Evolutionary conservation across 2,113 vertebrate genomes (phyloP).

Genomic region (Onychorhynchus coronatus): DNA sequence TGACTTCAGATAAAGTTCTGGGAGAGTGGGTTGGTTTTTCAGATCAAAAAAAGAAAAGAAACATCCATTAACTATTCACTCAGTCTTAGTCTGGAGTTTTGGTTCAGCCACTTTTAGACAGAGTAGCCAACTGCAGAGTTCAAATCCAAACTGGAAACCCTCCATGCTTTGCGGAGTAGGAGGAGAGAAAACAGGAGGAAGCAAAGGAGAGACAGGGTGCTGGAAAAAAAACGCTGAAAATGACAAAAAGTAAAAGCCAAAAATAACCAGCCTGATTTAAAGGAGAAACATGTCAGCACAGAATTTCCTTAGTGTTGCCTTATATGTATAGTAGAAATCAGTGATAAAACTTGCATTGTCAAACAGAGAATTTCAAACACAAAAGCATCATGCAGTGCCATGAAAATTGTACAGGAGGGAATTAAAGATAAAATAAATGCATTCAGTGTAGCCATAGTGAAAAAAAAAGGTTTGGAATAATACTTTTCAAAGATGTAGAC

Average conservation of each 20-base stretch:
- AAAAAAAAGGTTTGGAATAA: background rate
- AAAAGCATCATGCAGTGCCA: background rate
- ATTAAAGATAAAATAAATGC: background rate
- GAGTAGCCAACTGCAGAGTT: background rate
- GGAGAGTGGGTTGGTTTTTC: background rate
- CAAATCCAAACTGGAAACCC: slow-evolving; percentile 27
- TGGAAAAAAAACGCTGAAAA: background rate
- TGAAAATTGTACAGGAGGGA: background rate
- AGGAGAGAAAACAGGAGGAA: slow-evolving; percentile 7
- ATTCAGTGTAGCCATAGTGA: background rate
- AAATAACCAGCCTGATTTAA: slow-evolving; percentile 28
- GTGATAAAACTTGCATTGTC: background rate
- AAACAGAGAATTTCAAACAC: background rate
- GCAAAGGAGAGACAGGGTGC: background rate
- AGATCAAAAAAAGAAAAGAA: slow-evolving; percentile 39
- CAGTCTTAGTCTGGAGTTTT: background rate
- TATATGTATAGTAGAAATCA: background rate
- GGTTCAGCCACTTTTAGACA: background rate
- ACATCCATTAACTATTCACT: background rate
- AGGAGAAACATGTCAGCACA: background rate
- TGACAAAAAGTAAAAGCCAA: slow-evolving; percentile 5
- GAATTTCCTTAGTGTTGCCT: background rate
- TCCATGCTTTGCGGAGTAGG: background rate
- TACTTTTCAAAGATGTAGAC: background rate
- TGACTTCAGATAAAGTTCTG: slow-evolving; percentile 33